Conservation (phyloP, 2,113 vertebrate genomes). For the Menidia beryllina region DNA sequence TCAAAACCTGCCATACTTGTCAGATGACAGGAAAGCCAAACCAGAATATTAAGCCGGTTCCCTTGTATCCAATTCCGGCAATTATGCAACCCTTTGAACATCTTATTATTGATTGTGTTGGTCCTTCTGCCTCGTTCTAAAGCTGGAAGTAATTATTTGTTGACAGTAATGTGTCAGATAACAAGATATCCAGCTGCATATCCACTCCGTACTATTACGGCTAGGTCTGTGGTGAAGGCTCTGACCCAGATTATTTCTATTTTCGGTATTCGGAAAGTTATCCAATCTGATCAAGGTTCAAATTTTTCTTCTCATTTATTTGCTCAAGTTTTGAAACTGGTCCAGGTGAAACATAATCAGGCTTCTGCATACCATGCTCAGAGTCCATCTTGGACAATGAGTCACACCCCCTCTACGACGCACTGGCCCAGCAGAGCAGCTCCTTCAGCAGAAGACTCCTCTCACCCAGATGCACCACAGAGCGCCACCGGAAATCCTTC, state of each 20-base stretch:
- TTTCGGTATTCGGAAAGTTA: neutral
- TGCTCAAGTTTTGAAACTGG: fast-evolving
- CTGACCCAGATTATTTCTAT: neutral
- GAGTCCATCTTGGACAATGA: too few relatives aligned
- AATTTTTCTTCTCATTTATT: neutral
- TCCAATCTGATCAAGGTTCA: neutral
- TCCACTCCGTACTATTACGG: neutral
- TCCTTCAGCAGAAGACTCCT: too few relatives aligned
- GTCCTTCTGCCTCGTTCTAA: too few relatives aligned
- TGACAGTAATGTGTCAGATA: neutral
- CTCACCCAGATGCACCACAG: too few relatives aligned
- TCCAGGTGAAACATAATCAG: neutral
- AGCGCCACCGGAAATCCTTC: too few relatives aligned
- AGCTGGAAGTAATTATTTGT: neutral
- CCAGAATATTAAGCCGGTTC: neutral
- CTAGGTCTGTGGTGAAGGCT: neutral
- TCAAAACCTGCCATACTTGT: neutral
- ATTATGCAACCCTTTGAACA: too few relatives aligned
- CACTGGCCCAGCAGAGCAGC: too few relatives aligned
- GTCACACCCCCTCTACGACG: too few relatives aligned
- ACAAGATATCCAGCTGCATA: neutral
- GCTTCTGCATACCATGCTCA: neutral
- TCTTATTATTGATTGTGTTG: too few relatives aligned
- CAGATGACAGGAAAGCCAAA: neutral
- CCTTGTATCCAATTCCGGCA: neutral